Evolutionary conservation across 2,888 invertebrate species (phyloP), one percentile per base, ranked within the genome.

Genomic region (Scaptodrosophila latifasciaeformis): DNA sequence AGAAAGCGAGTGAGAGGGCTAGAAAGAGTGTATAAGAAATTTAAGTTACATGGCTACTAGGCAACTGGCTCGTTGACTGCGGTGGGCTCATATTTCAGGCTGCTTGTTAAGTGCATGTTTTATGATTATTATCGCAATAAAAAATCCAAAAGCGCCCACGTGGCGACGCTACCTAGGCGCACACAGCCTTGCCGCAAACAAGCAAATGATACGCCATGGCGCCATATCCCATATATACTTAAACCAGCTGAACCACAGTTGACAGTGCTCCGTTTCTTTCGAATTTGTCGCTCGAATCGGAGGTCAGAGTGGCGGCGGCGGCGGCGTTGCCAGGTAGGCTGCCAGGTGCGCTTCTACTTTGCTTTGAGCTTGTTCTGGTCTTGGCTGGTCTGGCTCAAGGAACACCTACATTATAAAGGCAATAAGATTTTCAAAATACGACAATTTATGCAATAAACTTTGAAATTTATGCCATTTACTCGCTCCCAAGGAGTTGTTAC

Each of bases 341-440:
- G 62, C 47, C 60, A 61, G 60, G 63, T 63, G 64, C 35, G 59
- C 54, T 49, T 51, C n/a, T n/a, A n/a, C n/a, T n/a, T n/a, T n/a
- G n/a, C n/a, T 31, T 31, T 31, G 31, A 5, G 24, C 10, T 27
- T 5, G 27, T 2, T 31, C 31, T 31, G 31, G 10, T 40, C 21
- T 30, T 13, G 1, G 48, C 62, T 62, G 49, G 46, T 29, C 35
- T 53, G 54, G 10, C 27, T 10, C 43, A 39, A 51, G 55, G 15
- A n/a, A n/a, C 45, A 35, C 12, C 35, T 51, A 66, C 81, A 78
- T 81, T 78, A 78, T 81, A 75, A 76, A 81, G 68, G 81, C 81
- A 76, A 76, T 76, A 78, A 81, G 81, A 81, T 81, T 78, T 78
- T 76, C 71, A 78, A 77, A 81, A 81, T 81, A 81, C 77, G 76